phyloP scores from a whole-genome alignment of 2,113 vertebrate species.

The Alethe diademata region DNA sequence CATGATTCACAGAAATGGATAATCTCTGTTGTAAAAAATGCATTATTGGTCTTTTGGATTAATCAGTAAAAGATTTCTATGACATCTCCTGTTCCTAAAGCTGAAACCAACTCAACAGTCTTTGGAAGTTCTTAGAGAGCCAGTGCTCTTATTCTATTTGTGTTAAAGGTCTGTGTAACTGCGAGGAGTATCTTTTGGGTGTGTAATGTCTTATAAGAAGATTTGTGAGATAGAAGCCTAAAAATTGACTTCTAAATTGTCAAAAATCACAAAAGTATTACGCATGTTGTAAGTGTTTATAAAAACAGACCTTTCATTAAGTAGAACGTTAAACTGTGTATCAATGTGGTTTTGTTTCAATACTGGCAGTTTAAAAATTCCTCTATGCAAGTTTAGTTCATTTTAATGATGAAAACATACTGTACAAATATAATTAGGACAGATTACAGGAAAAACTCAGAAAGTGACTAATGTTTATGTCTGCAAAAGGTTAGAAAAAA shows the following conservation, averaged over 20 bases:
- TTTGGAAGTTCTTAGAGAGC: neutral
- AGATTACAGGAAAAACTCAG: neutral
- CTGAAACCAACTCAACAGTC: neutral
- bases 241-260: neutral
- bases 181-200: neutral
- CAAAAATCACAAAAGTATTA: neutral
- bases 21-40: neutral
- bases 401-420: neutral
- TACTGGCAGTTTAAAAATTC: neutral
- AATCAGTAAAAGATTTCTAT: neutral
- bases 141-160: neutral
- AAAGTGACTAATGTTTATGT: constrained; percentile 40
- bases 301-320: neutral
- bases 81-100: neutral
- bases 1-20: neutral
- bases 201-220: neutral
- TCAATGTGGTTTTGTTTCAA: neutral
- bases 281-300: neutral
- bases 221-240: neutral
- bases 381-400: neutral
- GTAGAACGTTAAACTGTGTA: neutral
- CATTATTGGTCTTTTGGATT: neutral
- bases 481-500: neutral
- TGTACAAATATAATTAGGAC: neutral
- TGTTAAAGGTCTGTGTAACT: neutral